These are phyloP conservation scores for Drosophila neocordata DNA, from an alignment of 1,140 invertebrate genomes.

Conservation along the genomic window DNA sequence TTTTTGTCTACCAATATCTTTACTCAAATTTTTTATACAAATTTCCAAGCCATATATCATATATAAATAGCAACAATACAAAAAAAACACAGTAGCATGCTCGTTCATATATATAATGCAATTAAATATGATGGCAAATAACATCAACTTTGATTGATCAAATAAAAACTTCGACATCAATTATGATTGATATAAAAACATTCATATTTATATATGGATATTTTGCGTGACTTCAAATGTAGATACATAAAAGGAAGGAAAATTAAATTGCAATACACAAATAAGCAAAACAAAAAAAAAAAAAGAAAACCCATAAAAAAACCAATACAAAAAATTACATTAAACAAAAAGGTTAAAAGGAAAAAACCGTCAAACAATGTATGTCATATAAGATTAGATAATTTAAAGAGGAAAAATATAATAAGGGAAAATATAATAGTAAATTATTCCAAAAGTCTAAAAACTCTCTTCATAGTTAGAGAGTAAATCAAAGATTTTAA, in stretches of 20 bases:
- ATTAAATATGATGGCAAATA: conserved; percentile 54
- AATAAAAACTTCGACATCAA: conserved; percentile 47
- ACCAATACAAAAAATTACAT: neutral
- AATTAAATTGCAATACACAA: neutral
- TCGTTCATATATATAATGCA: conserved; percentile 49
- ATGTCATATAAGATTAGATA: no score
- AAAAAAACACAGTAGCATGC: conserved; percentile 32
- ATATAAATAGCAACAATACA: conserved; percentile 3
- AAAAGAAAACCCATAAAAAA: neutral
- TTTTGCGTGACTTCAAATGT: conserved; percentile 47
- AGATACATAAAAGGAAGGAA: neutral
- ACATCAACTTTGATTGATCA: conserved; percentile 67
- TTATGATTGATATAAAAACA: conserved; percentile 37
- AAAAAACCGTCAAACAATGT: no score
- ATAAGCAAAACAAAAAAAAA: no score
- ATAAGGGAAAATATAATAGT: no score
- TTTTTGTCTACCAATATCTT: neutral
- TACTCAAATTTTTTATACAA: conserved; percentile 14
- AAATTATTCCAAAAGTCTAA: no score
- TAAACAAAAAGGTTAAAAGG: no score
- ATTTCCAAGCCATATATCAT: conserved; percentile 38
- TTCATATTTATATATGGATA: conserved; percentile 30
- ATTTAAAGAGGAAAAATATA: no score
- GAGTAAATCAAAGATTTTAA: no score
- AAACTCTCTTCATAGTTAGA: no score